phyloP scores from a whole-genome alignment of 1,140 invertebrate species.

The Drosophila burlai region DNA sequence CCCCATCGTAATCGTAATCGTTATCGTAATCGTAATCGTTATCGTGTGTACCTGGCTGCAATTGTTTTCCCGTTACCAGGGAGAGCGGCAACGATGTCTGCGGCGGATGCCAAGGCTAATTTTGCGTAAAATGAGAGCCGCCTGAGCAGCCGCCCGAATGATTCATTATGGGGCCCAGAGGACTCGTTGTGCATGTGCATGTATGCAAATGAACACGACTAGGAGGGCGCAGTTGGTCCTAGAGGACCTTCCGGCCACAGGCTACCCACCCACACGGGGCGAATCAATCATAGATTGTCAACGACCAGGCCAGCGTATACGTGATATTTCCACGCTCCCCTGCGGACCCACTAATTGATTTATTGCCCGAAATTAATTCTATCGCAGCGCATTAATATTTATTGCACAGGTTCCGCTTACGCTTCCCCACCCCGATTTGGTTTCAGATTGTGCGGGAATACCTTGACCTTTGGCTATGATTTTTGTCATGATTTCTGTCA shows the following conservation, averaged over 20 bases:
- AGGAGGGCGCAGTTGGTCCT: conserved; percentile 7
- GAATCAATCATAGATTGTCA: conserved; percentile 81
- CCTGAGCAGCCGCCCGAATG: conserved; percentile 54
- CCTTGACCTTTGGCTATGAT: conserved; percentile 47
- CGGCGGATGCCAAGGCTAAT: conserved; percentile 74
- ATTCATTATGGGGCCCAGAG: conserved; percentile 65
- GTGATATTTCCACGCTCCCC: conserved; percentile 44
- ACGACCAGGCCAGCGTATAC: conserved; percentile 55
- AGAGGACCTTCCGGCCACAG: conserved; percentile 6
- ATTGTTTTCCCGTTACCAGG: conserved; percentile 64
- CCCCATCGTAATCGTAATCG: conserved; percentile 31
- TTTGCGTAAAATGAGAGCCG: conserved; percentile 76
- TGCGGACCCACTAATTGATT: conserved; percentile 63
- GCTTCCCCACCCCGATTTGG: neutral
- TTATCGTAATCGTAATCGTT: conserved; percentile 50
- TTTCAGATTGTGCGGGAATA: neutral
- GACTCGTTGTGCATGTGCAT: conserved; percentile 51
- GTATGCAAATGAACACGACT: conserved; percentile 68
- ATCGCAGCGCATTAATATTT: conserved; percentile 41
- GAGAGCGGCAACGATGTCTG: conserved; percentile 49
- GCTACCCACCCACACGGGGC: conserved; percentile 34
- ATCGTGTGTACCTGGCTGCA: conserved; percentile 53
- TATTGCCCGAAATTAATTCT: conserved; percentile 67
- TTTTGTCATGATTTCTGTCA: conserved; percentile 24
- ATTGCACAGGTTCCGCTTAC: conserved; percentile 25